These are phyloP conservation scores for Battus philenor DNA, from an alignment of 1,140 invertebrate genomes.

Conservation along the genomic window DNA sequence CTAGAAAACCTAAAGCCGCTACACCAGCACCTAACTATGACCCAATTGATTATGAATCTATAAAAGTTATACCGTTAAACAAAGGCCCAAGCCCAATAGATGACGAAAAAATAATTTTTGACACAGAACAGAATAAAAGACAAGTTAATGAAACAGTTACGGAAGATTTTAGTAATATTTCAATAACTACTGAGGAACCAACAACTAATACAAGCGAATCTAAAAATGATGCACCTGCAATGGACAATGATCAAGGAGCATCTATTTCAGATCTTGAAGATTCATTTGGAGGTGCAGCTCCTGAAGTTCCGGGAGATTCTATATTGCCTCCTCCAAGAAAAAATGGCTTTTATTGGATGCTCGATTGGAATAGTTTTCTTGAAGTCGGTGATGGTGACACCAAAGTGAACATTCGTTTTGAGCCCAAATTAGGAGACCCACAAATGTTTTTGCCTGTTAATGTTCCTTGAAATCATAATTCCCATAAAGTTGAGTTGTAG, in stretches of 20 bases:
- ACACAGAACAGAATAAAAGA: slow-evolving; percentile 66
- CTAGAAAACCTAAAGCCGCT: slow-evolving; percentile 44
- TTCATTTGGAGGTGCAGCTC: slow-evolving; percentile 83
- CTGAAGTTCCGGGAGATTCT: slow-evolving; percentile 75
- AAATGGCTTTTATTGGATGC: slow-evolving; percentile 87
- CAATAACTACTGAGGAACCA: slow-evolving; percentile 23
- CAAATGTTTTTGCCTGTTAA: slow-evolving; percentile 83
- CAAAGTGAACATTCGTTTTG: slow-evolving; percentile 85
- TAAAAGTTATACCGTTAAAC: slow-evolving; percentile 63
- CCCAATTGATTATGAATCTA: slow-evolving; percentile 59
- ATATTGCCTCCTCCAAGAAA: slow-evolving; percentile 78
- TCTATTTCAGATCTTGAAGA: slow-evolving; percentile 83
- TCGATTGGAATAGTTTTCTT: slow-evolving; percentile 90
- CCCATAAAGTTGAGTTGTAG: slow-evolving; percentile 29
- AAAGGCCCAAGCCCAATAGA: slow-evolving; percentile 51
- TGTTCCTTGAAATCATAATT: slow-evolving; percentile 71
- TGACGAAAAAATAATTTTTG: slow-evolving; percentile 39
- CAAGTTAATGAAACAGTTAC: slow-evolving; percentile 39
- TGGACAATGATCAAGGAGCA: slow-evolving; percentile 49
- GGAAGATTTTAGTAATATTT: slow-evolving; percentile 22
- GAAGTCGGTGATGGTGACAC: slow-evolving; percentile 87
- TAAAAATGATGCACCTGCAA: slow-evolving; percentile 26
- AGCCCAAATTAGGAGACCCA: slow-evolving; percentile 87
- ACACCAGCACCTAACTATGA: slow-evolving; percentile 39
- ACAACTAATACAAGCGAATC: slow-evolving; percentile 25